Percentiles rank a stretch among this genome's conserved stretches.
Evolutionary conservation across 2,113 vertebrate genomes (phyloP).

Genomic region (Sinocyclocheilus grahami): DNA sequence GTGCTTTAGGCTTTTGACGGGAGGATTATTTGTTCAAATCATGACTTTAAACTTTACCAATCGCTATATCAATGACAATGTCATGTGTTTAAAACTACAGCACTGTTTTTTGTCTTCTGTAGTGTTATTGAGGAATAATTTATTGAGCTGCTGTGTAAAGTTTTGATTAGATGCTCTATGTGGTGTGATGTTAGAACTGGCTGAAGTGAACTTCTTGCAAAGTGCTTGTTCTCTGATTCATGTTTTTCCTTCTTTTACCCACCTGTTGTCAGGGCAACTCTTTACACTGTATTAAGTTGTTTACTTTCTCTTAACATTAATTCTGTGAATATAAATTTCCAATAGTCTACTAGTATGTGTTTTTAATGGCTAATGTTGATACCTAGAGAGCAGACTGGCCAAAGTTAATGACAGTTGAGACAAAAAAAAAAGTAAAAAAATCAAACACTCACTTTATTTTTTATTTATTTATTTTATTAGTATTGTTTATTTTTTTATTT

Average conservation of each 20-base stretch:
- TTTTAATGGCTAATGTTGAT: too few relatives aligned
- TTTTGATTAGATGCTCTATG: not conserved
- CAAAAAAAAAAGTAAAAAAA: too few relatives aligned
- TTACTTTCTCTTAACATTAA: not conserved
- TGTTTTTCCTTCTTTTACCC: not conserved
- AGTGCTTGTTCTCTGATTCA: not conserved
- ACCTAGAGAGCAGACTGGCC: too few relatives aligned
- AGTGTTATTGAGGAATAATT: not conserved
- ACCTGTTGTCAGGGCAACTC: not conserved
- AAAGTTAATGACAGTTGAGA: too few relatives aligned
- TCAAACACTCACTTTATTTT: too few relatives aligned
- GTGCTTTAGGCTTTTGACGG: not conserved
- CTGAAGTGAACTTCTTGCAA: not conserved
- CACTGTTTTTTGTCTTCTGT: too few relatives aligned
- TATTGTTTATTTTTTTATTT: too few relatives aligned
- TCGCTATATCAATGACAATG: not conserved
- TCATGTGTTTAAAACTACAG: too few relatives aligned
- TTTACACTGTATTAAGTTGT: not conserved
- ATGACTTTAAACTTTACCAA: not conserved
- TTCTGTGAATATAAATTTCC: not conserved
- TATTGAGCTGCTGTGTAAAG: not conserved
- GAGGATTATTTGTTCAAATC: not conserved
- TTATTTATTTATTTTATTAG: too few relatives aligned
- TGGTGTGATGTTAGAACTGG: not conserved
- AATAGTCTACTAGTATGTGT: not conserved